These are phyloP conservation scores for Taenaris catops DNA, from an alignment of 2,888 invertebrate genomes.

Conservation along the genomic window DNA sequence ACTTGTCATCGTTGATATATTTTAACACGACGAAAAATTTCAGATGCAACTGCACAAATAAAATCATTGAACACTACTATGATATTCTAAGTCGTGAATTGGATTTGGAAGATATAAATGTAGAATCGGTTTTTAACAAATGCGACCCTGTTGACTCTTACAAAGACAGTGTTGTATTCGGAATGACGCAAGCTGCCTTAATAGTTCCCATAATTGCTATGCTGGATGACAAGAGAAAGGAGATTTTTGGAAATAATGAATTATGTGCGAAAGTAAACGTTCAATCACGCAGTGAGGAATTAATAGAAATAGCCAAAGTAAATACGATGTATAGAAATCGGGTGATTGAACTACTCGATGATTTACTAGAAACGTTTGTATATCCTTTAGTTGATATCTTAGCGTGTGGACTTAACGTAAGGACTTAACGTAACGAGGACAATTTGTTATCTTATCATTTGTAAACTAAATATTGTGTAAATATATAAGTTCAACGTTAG, in stretches of 20 bases:
- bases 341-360: constrained; percentile 74
- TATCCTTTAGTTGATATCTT: not conserved
- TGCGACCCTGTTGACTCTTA: constrained; percentile 36
- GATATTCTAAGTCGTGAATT: constrained; percentile 59
- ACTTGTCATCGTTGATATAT: constrained; percentile 77
- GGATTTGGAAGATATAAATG: constrained; percentile 36
- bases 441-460: constrained; percentile 1
- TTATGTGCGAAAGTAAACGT: constrained; percentile 35
- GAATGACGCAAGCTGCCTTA: constrained; percentile 53
- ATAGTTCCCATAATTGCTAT: constrained; percentile 52
- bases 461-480: not conserved
- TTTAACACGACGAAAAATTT: constrained; percentile 70
- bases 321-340: constrained; percentile 50
- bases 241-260: constrained; percentile 44
- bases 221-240: constrained; percentile 36
- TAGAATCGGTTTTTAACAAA: constrained; percentile 37
- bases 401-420: too few relatives aligned
- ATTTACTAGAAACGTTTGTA: constrained; percentile 72
- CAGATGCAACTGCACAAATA: constrained; percentile 53
- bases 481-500: too few relatives aligned
- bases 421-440: too few relatives aligned
- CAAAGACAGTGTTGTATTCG: constrained; percentile 49
- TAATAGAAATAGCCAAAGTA: constrained; percentile 44
- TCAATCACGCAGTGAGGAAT: constrained; percentile 48
- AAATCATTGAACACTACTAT: constrained; percentile 78